Base-by-base conservation (phyloP, 1,140 invertebrate genomes). In the Cecropterus lyciades region DNA sequence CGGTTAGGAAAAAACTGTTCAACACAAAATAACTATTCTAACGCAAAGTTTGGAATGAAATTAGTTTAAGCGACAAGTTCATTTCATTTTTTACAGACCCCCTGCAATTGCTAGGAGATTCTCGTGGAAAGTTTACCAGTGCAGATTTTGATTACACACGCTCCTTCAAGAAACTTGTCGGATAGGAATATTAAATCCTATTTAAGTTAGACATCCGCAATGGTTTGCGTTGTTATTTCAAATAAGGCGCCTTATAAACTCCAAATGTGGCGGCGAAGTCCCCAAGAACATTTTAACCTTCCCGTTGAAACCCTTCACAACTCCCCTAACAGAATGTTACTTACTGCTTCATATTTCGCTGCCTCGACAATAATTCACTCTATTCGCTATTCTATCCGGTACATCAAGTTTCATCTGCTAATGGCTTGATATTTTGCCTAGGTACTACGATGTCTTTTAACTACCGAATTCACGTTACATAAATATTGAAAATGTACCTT, bases 111-210 rank as follows among this genome's bases (percentile, higher is more conserved):
- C 85, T 81, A 65, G 82, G 80, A 87, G 84, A 85, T 88, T 87
- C 84, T 73, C 76, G 77, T 75, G 57, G 69, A 88, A 91, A 92
- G 77, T 90, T 89, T 84, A 65, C 68, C 79, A 80, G 69, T 89
- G 85, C 85, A 85, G 82, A 89, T 92, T 92, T 89, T 92, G 87
- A 90, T 92, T 92, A 92, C 87, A 92, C 76, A 89, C 89, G 82
- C 87, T 89, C 78, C 82, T 88, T 79, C 79, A 81, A 77, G 74
- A 84, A 89, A 85, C 84, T 92, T 85, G 78, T 80, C 82, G 80
- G 87, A 86, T 87, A 85, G 79, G 85, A 92, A 92, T 92, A 89
- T 90, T 91, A 90, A 92, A 92, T 91, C 85, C 89, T 89, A 90
- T 92, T 92, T 92, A 89, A 92, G 77, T 90, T 89, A 86, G 85